Conservation (phyloP, 2,888 invertebrate species). For the Nymphalis c-album region DNA sequence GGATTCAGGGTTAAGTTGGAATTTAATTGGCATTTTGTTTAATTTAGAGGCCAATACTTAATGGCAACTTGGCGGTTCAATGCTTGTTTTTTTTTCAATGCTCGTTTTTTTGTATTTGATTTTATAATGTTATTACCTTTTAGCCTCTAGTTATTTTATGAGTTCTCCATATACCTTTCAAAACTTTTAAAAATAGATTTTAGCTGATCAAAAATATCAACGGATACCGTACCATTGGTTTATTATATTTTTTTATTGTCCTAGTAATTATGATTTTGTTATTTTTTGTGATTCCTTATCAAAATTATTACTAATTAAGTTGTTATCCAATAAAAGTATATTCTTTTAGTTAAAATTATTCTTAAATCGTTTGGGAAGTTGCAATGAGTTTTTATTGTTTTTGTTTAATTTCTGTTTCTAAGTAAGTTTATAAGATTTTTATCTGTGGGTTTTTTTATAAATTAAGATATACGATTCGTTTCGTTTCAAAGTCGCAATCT, state of each 20-base stretch:
- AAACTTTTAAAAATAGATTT: too few species aligned
- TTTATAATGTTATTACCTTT: background rate
- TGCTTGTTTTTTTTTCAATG: background rate
- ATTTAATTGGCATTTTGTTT: background rate
- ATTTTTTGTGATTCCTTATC: slow-evolving; percentile 18
- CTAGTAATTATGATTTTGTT: slow-evolving; percentile 12
- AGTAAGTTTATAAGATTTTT: slow-evolving; percentile 22
- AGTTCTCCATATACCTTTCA: too few species aligned
- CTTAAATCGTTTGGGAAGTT: slow-evolving; percentile 28
- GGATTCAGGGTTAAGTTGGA: slow-evolving; percentile 6
- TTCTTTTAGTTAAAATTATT: slow-evolving; percentile 31
- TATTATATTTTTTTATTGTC: slow-evolving; percentile 2
- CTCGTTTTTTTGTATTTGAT: background rate
- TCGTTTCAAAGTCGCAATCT: slow-evolving; percentile 17
- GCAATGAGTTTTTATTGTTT: slow-evolving; percentile 27
- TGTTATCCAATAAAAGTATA: slow-evolving; percentile 28
- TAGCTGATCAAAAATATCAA: too few species aligned
- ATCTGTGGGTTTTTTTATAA: slow-evolving; percentile 17
- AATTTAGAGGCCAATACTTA: background rate
- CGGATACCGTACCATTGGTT: background rate
- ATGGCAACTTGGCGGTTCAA: background rate
- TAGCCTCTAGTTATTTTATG: background rate
- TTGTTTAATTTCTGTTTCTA: slow-evolving; percentile 29
- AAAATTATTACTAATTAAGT: slow-evolving; percentile 29
- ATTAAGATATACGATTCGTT: slow-evolving; percentile 10